Conservation (phyloP, 2,113 vertebrate species). For the Prochilodus magdalenae region DNA sequence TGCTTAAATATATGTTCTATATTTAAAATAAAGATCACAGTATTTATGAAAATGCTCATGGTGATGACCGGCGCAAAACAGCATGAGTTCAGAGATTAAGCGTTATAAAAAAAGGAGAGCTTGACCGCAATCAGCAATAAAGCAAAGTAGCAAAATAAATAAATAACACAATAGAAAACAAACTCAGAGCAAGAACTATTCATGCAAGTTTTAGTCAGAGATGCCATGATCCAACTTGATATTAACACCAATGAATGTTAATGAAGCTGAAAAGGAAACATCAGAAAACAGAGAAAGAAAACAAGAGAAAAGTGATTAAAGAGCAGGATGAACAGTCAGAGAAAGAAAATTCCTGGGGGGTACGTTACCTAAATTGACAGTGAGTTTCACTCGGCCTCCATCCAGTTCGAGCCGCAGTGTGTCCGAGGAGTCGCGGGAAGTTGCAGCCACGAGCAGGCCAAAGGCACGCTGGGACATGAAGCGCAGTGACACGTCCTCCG, state of each 20-base stretch:
- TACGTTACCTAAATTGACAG: conserved; percentile 98
- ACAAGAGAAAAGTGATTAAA: background rate
- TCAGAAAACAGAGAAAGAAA: background rate
- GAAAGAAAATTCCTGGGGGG: conserved; percentile 29
- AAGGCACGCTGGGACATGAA: conserved; percentile 97
- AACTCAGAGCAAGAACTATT: conserved; percentile 57
- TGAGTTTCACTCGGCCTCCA: conserved; percentile 93
- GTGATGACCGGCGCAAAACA: conserved; percentile 69
- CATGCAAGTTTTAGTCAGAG: conserved; percentile 72
- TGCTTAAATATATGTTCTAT: too few species aligned
- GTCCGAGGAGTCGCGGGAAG: conserved; percentile 92
- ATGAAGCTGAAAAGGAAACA: background rate
- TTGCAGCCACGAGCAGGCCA: conserved; percentile 92
- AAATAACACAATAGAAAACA: too few species aligned
- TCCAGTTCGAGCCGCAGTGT: conserved; percentile 94
- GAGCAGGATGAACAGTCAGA: conserved; percentile 56
- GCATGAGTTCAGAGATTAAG: conserved; percentile 75
- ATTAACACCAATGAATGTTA: conserved; percentile 12
- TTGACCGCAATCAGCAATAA: conserved; percentile 75
- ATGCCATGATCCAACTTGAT: conserved; percentile 37
- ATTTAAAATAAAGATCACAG: background rate
- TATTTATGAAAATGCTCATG: conserved; percentile 61
- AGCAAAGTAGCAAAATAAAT: conserved; percentile 71
- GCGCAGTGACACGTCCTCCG: conserved; percentile 95
- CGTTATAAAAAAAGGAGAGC: conserved; percentile 63